Evolutionary conservation across 2,888 invertebrate species (phyloP).

Genomic region (Lycophotia porphyrea): DNA sequence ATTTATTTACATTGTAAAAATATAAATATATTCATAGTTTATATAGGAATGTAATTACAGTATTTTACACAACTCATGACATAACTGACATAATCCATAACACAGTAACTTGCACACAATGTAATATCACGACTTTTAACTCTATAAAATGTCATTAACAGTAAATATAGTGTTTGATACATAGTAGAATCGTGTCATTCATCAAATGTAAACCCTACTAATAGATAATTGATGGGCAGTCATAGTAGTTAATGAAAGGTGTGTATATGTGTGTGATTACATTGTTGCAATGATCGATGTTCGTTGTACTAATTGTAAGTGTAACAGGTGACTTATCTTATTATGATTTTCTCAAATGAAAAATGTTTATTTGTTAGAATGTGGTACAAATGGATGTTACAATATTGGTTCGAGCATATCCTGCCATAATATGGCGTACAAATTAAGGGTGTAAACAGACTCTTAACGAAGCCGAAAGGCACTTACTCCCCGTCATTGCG

Average conservation of each 20-base stretch:
- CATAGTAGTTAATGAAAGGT: conserved; percentile 4
- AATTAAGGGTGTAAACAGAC: too few species aligned
- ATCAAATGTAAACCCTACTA: conserved; percentile 6
- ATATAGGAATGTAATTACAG: background rate
- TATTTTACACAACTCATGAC: background rate
- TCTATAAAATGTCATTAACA: conserved; percentile 7
- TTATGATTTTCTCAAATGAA: too few species aligned
- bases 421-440: too few species aligned
- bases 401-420: too few species aligned
- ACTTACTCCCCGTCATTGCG: too few species aligned
- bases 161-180: conserved; percentile 12
- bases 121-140: conserved; percentile 11
- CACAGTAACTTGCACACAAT: background rate
- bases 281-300: conserved; percentile 6
- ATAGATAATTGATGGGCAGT: conserved; percentile 32
- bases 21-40: background rate
- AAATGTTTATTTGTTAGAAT: too few species aligned
- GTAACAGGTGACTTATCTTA: background rate
- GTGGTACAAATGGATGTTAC: too few species aligned
- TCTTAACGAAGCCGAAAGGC: too few species aligned
- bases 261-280: conserved; percentile 11
- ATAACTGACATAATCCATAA: conserved; percentile 18
- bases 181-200: conserved; percentile 8
- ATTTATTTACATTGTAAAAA: background rate
- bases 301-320: background rate